Percentiles rank a stretch among this genome's conserved stretches.
These are phyloP conservation scores for Neodiprion virginianus DNA, from an alignment of 1,140 invertebrate species.

Conservation along the genomic window DNA sequence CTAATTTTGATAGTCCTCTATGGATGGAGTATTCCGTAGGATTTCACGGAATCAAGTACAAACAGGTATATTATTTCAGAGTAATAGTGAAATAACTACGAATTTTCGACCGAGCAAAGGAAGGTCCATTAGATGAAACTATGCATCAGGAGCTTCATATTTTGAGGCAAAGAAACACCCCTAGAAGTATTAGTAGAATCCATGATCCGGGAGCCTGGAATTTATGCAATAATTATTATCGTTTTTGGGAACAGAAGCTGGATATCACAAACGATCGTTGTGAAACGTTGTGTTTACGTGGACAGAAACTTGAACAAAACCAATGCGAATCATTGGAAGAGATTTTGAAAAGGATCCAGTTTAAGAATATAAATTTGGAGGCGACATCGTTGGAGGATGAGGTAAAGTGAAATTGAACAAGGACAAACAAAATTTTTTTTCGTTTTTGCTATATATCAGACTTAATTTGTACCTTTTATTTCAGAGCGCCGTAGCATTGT, in stretches of 20 bases:
- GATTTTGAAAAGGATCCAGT: constrained; percentile 78
- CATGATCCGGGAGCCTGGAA: too few species aligned
- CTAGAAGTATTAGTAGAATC: too few species aligned
- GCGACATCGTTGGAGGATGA: constrained; percentile 75
- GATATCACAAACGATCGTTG: constrained; percentile 52
- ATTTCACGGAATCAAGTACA: too few species aligned
- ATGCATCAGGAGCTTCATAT: too few species aligned
- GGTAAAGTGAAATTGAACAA: constrained; percentile 49
- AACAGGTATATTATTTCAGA: too few species aligned
- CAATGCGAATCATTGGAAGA: constrained; percentile 79
- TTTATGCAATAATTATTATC: too few species aligned
- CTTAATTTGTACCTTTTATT: constrained; percentile 45
- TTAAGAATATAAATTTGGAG: constrained; percentile 73
- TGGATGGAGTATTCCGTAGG: too few species aligned
- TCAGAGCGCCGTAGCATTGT: constrained; percentile 70
- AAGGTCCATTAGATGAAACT: too few species aligned
- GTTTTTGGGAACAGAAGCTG: constrained; percentile 36
- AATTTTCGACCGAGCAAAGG: too few species aligned
- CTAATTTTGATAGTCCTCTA: too few species aligned
- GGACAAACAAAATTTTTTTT: neutral
- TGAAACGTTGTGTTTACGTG: constrained; percentile 64
- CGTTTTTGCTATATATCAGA: constrained; percentile 14
- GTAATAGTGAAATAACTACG: too few species aligned
- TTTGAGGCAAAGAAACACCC: too few species aligned
- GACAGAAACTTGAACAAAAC: constrained; percentile 62